A percentile compares a stretch with the other conserved stretches of the same genome.
phyloP scores from a whole-genome alignment of 2,113 vertebrate species.

The Corythornis vintsioides region DNA sequence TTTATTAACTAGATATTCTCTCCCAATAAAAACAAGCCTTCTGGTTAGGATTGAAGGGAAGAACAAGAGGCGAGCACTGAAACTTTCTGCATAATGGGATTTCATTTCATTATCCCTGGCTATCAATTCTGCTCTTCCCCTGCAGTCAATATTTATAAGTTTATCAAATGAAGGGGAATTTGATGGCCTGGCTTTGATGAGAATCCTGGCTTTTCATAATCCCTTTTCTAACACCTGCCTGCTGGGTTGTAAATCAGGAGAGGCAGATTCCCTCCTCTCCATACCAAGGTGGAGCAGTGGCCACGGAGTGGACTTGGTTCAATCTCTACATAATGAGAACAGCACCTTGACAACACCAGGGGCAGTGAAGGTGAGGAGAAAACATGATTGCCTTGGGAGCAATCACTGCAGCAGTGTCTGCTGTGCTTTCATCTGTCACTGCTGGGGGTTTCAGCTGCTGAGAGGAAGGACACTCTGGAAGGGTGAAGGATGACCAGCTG shows the following conservation, averaged over 20 bases:
- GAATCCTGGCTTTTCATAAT: not conserved
- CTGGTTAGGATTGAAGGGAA: not conserved
- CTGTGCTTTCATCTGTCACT: not conserved
- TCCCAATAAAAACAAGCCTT: not conserved
- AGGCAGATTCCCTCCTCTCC: not conserved
- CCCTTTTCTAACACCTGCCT: not conserved
- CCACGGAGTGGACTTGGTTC: not conserved
- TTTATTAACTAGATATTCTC: constrained; percentile 5
- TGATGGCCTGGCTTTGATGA: not conserved
- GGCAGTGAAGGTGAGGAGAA: not conserved
- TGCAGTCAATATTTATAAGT: not conserved
- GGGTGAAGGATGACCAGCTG: not conserved
- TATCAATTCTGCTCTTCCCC: not conserved
- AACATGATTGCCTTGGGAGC: not conserved
- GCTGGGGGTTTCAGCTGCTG: not conserved
- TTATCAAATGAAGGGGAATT: not conserved
- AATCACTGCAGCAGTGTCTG: not conserved
- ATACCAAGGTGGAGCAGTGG: not conserved
- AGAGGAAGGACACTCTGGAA: not conserved
- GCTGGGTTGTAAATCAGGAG: not conserved
- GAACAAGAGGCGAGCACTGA: not conserved
- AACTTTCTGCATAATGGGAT: not conserved
- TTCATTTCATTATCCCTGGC: not conserved
- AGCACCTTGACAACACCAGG: not conserved
- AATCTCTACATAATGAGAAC: not conserved